A percentile compares a stretch with the other conserved stretches of the same genome.
Conservation (phyloP, 2,113 vertebrate species). For the Otis tarda region DNA sequence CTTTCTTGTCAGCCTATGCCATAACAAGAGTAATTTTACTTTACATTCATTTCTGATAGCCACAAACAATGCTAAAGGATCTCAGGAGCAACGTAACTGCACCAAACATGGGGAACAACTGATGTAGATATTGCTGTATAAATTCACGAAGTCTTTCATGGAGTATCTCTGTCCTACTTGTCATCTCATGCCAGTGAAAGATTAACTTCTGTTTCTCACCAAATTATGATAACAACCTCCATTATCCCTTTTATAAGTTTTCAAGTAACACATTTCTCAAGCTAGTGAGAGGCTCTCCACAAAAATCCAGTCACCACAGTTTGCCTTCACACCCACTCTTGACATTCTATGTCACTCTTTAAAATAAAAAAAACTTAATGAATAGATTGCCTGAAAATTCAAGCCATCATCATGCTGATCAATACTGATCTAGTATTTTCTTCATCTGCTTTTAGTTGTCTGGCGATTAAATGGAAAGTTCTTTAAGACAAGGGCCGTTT, state of each 20-base stretch:
- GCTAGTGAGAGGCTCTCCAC: conserved; percentile 1
- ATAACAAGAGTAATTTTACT: background rate
- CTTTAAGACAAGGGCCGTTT: background rate
- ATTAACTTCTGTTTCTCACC: conserved; percentile 38
- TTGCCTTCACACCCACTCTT: conserved; percentile 42
- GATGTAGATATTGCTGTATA: background rate
- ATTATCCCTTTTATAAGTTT: conserved; percentile 27
- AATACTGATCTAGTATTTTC: background rate
- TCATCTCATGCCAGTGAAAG: background rate
- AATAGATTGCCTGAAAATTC: conserved; percentile 4
- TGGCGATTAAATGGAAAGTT: background rate
- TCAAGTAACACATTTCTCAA: conserved; percentile 42
- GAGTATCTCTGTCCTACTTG: conserved; percentile 5
- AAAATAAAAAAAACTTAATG: background rate
- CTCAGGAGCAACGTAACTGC: background rate
- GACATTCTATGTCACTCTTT: background rate
- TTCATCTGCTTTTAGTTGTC: background rate
- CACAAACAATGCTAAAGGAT: background rate
- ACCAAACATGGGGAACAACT: background rate
- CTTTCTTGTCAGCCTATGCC: background rate
- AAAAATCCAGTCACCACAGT: conserved; percentile 39
- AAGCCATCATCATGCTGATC: background rate
- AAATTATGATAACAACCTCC: background rate
- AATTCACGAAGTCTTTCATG: background rate
- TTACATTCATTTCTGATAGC: background rate